Evolutionary conservation across 1,140 invertebrate species (phyloP).

Genomic region (Ceratina calcarata): DNA sequence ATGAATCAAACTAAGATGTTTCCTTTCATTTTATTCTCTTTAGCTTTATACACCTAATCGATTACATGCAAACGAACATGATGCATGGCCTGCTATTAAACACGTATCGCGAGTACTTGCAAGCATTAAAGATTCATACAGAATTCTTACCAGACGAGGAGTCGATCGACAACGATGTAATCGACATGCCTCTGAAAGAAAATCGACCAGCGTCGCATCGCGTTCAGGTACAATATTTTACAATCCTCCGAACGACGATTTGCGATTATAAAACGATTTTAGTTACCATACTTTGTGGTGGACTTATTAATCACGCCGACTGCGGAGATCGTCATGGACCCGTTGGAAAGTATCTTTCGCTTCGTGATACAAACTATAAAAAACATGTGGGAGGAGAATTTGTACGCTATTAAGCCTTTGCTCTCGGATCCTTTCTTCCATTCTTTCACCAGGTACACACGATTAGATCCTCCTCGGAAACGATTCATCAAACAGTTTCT

Average conservation of each 20-base stretch:
- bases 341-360: constrained; percentile 80
- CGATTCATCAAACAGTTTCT: not conserved
- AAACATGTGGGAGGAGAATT: constrained; percentile 82
- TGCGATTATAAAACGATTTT: not conserved
- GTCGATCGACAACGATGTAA: constrained; percentile 58
- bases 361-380: constrained; percentile 81
- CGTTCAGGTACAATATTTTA: constrained; percentile 48
- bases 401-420: constrained; percentile 82
- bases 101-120: constrained; percentile 83
- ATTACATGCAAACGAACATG: constrained; percentile 87
- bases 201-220: constrained; percentile 13
- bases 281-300: constrained; percentile 83
- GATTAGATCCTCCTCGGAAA: not conserved
- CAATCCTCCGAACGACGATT: too few species aligned
- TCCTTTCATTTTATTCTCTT: too few species aligned
- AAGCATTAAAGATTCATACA: constrained; percentile 82
- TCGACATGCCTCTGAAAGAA: constrained; percentile 44
- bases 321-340: constrained; percentile 80
- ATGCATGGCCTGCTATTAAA: constrained; percentile 85
- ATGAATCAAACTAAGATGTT: too few species aligned
- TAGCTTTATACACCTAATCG: constrained; percentile 88
- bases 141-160: constrained; percentile 81
- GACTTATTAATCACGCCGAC: constrained; percentile 80
- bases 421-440: constrained; percentile 81
- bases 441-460: constrained; percentile 79